Percentiles rank a stretch among this genome's conserved stretches.
Conservation (phyloP, 2,797 vertebrate species). For the Capromys pilorides region DNA sequence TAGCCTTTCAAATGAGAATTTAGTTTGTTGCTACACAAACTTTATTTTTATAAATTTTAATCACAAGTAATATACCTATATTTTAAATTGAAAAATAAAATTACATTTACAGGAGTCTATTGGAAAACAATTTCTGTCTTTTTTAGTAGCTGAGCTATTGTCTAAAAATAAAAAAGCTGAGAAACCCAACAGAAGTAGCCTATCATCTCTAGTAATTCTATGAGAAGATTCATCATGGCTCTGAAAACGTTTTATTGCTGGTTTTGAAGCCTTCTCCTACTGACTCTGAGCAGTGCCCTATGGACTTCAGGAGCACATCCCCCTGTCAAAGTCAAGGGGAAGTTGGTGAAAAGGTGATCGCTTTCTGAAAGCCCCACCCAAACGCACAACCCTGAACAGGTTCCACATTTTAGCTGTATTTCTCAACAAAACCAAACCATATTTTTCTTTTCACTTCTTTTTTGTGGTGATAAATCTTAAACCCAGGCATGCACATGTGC, state of each 20-base stretch:
- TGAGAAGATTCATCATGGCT: not conserved
- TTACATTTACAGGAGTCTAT: not conserved
- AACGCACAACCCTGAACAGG: not conserved
- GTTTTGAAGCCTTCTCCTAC: constrained; percentile 22
- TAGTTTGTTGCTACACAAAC: constrained; percentile 35
- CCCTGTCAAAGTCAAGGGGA: too few species aligned
- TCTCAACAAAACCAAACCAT: constrained; percentile 16
- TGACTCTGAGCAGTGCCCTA: too few species aligned
- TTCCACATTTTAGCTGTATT: not conserved
- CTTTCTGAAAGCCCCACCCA: not conserved
- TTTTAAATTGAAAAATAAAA: constrained; percentile 40
- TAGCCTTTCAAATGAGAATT: constrained; percentile 31
- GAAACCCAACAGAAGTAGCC: not conserved
- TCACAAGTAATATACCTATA: constrained; percentile 28
- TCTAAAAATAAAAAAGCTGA: constrained; percentile 44
- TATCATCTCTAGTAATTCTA: constrained; percentile 1
- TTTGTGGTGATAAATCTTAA: not conserved
- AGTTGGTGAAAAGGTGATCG: not conserved
- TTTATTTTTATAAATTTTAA: constrained; percentile 57
- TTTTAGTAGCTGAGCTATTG: not conserved
- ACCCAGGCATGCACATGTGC: too few species aligned
- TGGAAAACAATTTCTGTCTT: not conserved
- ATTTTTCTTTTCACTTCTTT: not conserved
- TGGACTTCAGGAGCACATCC: too few species aligned
- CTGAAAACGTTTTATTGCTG: constrained; percentile 20